Conservation (phyloP, 1,140 invertebrate genomes). For the Neelides sp. region DNA sequence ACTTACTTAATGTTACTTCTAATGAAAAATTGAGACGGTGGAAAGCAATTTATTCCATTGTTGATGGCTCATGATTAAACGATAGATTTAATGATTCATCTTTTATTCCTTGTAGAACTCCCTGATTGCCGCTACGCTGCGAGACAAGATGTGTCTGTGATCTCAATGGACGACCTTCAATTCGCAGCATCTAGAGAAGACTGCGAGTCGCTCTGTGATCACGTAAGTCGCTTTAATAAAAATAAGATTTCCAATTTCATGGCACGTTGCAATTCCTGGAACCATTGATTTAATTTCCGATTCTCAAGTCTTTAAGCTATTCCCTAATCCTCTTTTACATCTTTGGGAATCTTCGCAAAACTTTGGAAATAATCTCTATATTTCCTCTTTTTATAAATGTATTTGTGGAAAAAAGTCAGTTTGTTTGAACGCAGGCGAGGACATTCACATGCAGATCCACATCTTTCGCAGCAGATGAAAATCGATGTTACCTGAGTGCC, state of each 20-base stretch:
- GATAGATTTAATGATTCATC: slow-evolving; percentile 1
- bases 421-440: slow-evolving; percentile 31
- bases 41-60: too few relatives aligned
- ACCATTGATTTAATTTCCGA: too few relatives aligned
- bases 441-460: slow-evolving; percentile 37
- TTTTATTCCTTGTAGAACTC: slow-evolving; percentile 33
- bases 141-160: slow-evolving; percentile 36
- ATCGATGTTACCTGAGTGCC: slow-evolving; percentile 40
- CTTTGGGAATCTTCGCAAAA: background rate
- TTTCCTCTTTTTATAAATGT: background rate
- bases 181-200: slow-evolving; percentile 39
- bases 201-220: slow-evolving; percentile 40
- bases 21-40: too few relatives aligned
- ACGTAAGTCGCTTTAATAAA: slow-evolving; percentile 32
- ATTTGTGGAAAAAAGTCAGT: background rate
- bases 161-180: slow-evolving; percentile 41
- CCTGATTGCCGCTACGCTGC: slow-evolving; percentile 40
- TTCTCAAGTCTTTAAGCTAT: too few relatives aligned
- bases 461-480: slow-evolving; percentile 35
- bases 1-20: background rate
- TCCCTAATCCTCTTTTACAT: background rate
- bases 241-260: background rate
- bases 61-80: too few relatives aligned
- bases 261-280: too few relatives aligned
- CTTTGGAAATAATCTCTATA: background rate